Conservation (phyloP, 1,140 invertebrate species). For the Aphaenogaster rudis region DNA sequence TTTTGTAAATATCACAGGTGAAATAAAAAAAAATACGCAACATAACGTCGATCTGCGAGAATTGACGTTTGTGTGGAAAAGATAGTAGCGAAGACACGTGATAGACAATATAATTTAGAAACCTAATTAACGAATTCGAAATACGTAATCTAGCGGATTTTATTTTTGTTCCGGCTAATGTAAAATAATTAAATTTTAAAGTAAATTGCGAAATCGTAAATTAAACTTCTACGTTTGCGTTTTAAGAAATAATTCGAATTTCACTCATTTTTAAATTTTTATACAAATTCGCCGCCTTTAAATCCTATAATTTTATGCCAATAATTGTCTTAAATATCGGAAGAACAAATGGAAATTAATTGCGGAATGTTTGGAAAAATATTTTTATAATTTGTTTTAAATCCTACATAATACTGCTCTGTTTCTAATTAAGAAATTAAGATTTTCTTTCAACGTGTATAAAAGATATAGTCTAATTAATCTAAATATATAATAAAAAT, state of each 20-base stretch:
- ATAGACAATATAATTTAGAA: not conserved
- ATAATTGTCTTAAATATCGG: not conserved
- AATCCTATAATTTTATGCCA: not conserved
- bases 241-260: not conserved
- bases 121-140: not conserved
- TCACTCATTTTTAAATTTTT: not conserved
- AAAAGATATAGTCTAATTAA: not conserved
- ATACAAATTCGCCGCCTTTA: not conserved
- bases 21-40: constrained; percentile 9
- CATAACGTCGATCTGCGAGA: not conserved
- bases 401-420: not conserved
- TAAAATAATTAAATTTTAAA: not conserved
- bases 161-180: not conserved
- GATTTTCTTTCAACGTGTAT: not conserved
- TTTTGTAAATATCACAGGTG: not conserved
- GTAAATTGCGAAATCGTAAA: not conserved
- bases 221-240: not conserved
- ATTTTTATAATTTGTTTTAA: not conserved
- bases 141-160: not conserved
- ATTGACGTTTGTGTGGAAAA: not conserved
- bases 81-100: not conserved
- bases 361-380: not conserved
- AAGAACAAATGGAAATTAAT: not conserved
- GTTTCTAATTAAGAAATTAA: not conserved
- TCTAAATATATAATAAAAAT: not conserved